A percentile compares a stretch with the other conserved stretches of the same genome.
Evolutionary conservation across 2,888 invertebrate genomes (phyloP).

Genomic region (Argynnis bischoffii): DNA sequence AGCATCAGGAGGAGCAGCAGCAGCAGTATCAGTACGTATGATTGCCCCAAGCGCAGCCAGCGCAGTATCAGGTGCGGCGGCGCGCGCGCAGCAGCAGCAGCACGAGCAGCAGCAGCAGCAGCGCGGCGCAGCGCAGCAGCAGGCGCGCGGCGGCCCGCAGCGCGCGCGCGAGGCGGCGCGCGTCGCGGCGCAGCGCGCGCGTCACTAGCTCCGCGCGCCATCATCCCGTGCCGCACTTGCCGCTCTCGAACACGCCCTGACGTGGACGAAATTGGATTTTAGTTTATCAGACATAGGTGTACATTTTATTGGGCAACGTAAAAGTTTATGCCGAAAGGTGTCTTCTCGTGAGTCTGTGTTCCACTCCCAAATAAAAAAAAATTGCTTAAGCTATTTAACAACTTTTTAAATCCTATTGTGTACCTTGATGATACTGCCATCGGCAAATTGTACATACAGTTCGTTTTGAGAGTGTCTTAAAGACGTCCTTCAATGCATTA

Average conservation of each 20-base stretch:
- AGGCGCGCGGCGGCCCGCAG: conserved; percentile 44
- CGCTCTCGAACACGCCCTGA: conserved; percentile 91
- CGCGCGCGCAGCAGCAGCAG: conserved; percentile 11
- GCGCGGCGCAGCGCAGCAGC: conserved; percentile 47
- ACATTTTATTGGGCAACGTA: no score
- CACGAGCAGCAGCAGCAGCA: conserved; percentile 41
- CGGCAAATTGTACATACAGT: no score
- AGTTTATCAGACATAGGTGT: no score
- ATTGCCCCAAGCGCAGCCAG: not conserved
- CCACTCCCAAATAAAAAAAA: no score
- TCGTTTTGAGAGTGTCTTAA: no score
- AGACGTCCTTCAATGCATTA: no score
- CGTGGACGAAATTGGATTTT: not conserved
- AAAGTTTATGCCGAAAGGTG: no score
- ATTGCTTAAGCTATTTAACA: no score
- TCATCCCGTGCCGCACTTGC: conserved; percentile 92
- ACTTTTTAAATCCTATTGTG: no score
- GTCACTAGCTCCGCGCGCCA: conserved; percentile 66
- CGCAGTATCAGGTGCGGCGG: not conserved
- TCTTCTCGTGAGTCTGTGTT: no score
- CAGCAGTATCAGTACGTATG: not conserved
- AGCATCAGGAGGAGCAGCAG: not conserved
- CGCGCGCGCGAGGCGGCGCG: conserved; percentile 46
- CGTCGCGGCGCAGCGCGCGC: conserved; percentile 47
- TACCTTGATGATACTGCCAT: no score